A percentile compares a stretch with the other conserved stretches of the same genome.
phyloP scores from a whole-genome alignment of 2,113 vertebrate species.

The Pycnonotus jocosus region DNA sequence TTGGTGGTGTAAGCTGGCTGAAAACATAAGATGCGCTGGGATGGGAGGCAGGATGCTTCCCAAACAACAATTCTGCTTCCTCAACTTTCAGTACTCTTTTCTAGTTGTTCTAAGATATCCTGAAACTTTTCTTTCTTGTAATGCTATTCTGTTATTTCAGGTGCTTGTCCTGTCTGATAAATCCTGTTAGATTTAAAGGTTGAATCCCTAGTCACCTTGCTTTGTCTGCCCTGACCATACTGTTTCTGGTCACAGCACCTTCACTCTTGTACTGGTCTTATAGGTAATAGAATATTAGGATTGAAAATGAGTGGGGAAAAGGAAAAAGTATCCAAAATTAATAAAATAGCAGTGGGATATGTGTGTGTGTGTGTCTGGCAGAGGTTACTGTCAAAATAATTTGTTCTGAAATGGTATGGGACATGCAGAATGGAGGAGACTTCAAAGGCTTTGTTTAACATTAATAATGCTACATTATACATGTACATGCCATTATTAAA shows the following conservation, averaged over 20 bases:
- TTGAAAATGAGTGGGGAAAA: background rate
- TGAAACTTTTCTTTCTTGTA: background rate
- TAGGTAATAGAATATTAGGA: background rate
- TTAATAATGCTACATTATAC: slow-evolving; percentile 37
- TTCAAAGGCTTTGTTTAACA: slow-evolving; percentile 11
- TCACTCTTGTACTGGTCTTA: background rate
- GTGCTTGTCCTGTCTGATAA: background rate
- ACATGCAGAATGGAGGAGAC: background rate
- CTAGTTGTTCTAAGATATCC: background rate
- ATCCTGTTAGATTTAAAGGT: background rate
- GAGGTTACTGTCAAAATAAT: background rate
- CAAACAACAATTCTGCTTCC: background rate
- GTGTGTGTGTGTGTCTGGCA: background rate
- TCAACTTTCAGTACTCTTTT: background rate
- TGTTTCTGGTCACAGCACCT: background rate
- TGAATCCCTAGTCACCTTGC: background rate
- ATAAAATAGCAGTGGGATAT: background rate
- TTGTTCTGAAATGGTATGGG: background rate
- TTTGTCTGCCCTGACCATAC: background rate
- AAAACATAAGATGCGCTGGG: background rate
- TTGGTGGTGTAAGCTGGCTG: background rate
- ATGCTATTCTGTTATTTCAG: background rate
- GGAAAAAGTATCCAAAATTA: background rate
- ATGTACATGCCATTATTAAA: slow-evolving; percentile 34
- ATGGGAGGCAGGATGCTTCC: background rate